Evolutionary conservation across 2,113 vertebrate species (phyloP).

Genomic region (Diadophis punctatus): DNA sequence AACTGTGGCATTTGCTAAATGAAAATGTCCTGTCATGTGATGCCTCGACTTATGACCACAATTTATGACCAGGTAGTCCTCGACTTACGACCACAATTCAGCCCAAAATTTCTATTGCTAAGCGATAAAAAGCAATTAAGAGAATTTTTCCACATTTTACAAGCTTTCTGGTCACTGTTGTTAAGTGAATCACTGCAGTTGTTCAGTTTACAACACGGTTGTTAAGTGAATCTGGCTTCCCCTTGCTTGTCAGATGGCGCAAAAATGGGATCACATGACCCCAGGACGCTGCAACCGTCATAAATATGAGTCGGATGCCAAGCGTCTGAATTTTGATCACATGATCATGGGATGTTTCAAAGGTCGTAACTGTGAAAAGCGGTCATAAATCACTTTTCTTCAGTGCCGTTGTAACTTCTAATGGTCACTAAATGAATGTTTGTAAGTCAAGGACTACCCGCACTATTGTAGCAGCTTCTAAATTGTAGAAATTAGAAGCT

Average conservation of each 20-base stretch:
- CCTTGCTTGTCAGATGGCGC: not conserved
- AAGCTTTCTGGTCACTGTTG: not conserved
- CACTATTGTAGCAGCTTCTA: not conserved
- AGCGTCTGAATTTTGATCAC: not conserved
- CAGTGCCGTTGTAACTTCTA: not conserved
- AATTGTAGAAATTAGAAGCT: not conserved
- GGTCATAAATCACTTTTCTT: not conserved
- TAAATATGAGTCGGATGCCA: not conserved
- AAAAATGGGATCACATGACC: not conserved
- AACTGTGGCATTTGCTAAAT: not conserved
- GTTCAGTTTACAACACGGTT: not conserved
- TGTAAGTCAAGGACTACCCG: not conserved
- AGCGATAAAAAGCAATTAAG: not conserved
- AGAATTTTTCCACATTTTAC: not conserved
- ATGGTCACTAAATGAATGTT: not conserved
- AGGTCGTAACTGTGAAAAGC: not conserved
- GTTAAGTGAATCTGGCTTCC: not conserved
- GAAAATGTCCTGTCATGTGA: not conserved
- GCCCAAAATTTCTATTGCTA: not conserved
- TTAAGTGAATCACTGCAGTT: not conserved
- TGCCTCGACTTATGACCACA: no score
- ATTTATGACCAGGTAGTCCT: no score
- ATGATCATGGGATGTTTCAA: not conserved
- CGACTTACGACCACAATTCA: not conserved
- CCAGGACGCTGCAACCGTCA: no score